These are phyloP conservation scores for Sylvia borin DNA, from an alignment of 2,797 vertebrate species.

Conservation along the genomic window DNA sequence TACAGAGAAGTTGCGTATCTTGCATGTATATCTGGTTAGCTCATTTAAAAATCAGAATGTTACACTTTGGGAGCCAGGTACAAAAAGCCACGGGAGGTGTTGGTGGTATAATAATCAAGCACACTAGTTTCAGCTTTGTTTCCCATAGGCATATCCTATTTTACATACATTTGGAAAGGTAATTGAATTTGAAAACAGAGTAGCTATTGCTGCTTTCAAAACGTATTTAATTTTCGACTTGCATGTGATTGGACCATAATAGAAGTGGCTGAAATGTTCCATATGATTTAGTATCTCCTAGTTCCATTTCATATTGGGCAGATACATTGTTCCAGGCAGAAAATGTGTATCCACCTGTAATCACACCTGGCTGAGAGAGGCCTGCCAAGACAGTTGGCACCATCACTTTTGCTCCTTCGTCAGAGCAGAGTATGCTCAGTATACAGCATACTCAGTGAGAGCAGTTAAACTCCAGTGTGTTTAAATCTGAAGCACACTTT, in stretches of 20 bases:
- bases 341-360: neutral
- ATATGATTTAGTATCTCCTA: neutral
- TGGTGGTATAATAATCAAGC: neutral
- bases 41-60: neutral
- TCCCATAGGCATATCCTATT: neutral
- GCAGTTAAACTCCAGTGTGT: neutral
- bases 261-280: neutral
- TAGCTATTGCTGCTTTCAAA: neutral
- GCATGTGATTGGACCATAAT: neutral
- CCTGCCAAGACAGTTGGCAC: neutral
- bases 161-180: neutral
- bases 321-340: neutral
- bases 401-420: neutral
- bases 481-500: neutral
- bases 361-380: neutral
- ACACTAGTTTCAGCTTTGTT: neutral
- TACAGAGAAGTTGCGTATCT: neutral
- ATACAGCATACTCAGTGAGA: neutral
- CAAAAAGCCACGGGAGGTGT: fast-evolving
- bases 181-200: neutral
- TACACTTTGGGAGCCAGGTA: neutral
- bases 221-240: neutral
- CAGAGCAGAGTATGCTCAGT: neutral
- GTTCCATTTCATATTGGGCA: neutral
- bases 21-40: neutral